Percentiles rank a stretch among this genome's conserved stretches.
Evolutionary conservation across 2,888 invertebrate species (phyloP).

Genomic region (Pterostichus madidus): DNA sequence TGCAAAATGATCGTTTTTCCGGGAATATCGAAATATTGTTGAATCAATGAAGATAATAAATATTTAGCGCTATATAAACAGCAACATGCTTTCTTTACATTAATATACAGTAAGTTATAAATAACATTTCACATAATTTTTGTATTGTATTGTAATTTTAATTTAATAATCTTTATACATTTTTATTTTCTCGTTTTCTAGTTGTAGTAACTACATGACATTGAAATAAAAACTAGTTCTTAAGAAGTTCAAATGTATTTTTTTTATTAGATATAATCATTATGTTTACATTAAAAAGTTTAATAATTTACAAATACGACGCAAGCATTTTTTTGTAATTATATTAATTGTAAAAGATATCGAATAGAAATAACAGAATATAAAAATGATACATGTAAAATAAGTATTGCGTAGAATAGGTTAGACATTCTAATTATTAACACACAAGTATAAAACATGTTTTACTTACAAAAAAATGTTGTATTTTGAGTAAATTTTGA

Average conservation of each 20-base stretch:
- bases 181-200: no score
- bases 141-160: background rate
- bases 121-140: no score
- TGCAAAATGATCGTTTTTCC: conserved; percentile 25
- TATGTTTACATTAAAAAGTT: no score
- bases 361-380: background rate
- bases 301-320: no score
- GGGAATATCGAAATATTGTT: conserved; percentile 51
- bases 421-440: conserved; percentile 17
- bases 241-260: no score
- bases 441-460: background rate
- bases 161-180: background rate
- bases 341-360: no score
- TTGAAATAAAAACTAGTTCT: no score
- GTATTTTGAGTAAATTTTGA: conserved; percentile 35
- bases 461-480: conserved; percentile 24
- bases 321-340: no score
- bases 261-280: no score
- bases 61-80: background rate
- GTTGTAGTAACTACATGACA: no score
- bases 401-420: background rate
- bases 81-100: conserved; percentile 9
- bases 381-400: no score
- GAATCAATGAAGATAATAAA: conserved; percentile 26
- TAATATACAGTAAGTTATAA: no score